Base-by-base conservation (phyloP, 2,888 invertebrate species). In the Cataglyphis cursor region DNA sequence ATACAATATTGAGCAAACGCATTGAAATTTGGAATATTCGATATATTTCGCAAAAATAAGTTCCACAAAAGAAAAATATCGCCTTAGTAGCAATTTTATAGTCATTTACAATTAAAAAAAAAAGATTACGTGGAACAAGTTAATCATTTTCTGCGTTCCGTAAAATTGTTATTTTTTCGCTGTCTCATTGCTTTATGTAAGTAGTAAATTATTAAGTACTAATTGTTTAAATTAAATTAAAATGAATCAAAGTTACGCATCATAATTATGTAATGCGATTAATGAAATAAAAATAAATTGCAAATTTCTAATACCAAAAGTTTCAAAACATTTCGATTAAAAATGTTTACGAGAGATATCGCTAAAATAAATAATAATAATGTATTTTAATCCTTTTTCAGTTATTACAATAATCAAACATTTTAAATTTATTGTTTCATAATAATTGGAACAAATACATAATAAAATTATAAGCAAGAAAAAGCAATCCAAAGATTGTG, bases 251-350 rank as follows among this genome's bases (percentile, higher is more conserved):
- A 31, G 24, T 10, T 68, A 8, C 9, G 12, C 18, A 6, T 0
- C 18, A 35, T 51, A 38, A 57, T 10, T 72, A 15, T 18, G 18
- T 5, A 28, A n/a, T 51, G n/a, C 21, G 18, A 2, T 57, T 51
- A 70, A 68, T 28, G 28, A 68, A 66, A 68, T n/a, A 0, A 51
- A 2, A 68, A 48, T 68, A 48, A 1, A 66, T 8, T 44, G 9
- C 15, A 41, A 24, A 28, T 65, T 65, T 65, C 9, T 4, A 44
- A 44, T 62, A 35, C 35, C 15, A 21, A 65, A 18, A 15, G 41
- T 5, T 66, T 24, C 24, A 61, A 31, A 31, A 24, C 24, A 12
- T 24, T 24, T 24, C 10, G 28, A 12, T 66, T 28, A 44, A 18
- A 28, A 44, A 66, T 10, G 10, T 18, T 66, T 66, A 35, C 18